phyloP scores from a whole-genome alignment of 2,888 invertebrate genomes.

The Drosophila anomalata region DNA sequence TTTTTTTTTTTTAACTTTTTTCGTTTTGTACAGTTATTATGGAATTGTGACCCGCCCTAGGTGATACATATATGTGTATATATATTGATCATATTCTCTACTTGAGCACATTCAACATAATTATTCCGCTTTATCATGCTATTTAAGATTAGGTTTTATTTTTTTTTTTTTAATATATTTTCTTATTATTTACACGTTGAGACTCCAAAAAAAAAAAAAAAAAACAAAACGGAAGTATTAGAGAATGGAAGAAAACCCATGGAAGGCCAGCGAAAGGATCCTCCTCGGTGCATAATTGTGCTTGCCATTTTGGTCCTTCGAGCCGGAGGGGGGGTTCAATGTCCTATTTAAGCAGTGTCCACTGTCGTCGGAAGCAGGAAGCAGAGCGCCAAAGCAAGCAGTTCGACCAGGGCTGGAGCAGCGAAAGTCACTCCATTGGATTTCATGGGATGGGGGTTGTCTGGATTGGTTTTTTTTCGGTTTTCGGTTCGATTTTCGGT shows the following conservation, averaged over 20 bases:
- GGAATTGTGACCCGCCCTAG: slow-evolving; percentile 52
- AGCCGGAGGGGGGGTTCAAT: background rate
- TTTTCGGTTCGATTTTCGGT: slow-evolving; percentile 37
- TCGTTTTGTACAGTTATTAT: slow-evolving; percentile 69
- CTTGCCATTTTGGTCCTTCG: slow-evolving; percentile 14
- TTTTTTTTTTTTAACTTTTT: slow-evolving; percentile 25
- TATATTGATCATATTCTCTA: slow-evolving; percentile 38
- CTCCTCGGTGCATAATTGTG: slow-evolving; percentile 23
- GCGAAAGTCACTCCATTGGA: slow-evolving; percentile 16
- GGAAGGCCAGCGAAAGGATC: slow-evolving; percentile 23
- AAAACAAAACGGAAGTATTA: slow-evolving; percentile 9
- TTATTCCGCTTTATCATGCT: slow-evolving; percentile 23
- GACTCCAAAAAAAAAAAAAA: slow-evolving; percentile 3
- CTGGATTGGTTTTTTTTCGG: slow-evolving; percentile 39
- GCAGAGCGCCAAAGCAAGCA: slow-evolving; percentile 41
- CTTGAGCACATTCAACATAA: slow-evolving; percentile 43
- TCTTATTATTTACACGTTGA: slow-evolving; percentile 43
- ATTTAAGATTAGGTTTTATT: slow-evolving; percentile 28
- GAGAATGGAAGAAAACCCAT: slow-evolving; percentile 16
- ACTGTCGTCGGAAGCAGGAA: slow-evolving; percentile 28
- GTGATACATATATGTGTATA: slow-evolving; percentile 19
- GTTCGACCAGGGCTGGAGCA: slow-evolving; percentile 41
- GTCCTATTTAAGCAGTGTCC: slow-evolving; percentile 52
- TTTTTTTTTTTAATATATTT: slow-evolving; percentile 8
- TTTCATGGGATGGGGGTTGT: slow-evolving; percentile 60